phyloP scores from a whole-genome alignment of 2,797 vertebrate species.

The Sebastes cheni region DNA sequence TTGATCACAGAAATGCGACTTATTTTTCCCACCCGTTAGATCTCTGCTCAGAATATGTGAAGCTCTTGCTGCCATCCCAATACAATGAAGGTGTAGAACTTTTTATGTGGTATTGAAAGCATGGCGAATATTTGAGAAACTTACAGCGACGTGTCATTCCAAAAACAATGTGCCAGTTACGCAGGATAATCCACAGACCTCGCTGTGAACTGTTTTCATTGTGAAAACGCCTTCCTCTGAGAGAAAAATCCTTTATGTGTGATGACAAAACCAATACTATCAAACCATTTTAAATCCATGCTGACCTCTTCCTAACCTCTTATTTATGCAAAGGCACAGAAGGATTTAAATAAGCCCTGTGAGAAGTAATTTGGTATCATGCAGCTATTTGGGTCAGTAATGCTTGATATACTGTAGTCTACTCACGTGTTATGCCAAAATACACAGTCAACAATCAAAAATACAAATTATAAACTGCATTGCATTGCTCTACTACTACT shows the following conservation, averaged over 20 bases:
- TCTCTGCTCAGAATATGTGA: background rate
- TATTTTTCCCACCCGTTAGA: too few species aligned
- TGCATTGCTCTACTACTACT: background rate
- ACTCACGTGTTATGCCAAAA: background rate
- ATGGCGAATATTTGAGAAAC: background rate
- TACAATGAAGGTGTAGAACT: background rate
- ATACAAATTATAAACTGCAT: background rate
- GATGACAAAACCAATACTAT: constrained; percentile 26
- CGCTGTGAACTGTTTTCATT: background rate
- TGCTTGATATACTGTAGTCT: background rate
- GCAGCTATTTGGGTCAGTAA: constrained; percentile 36
- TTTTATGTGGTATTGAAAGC: background rate
- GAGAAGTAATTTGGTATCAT: constrained; percentile 16
- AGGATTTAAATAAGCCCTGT: constrained; percentile 46
- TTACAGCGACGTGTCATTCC: background rate
- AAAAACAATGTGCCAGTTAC: background rate
- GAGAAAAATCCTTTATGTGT: constrained; percentile 3
- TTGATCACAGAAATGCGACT: too few species aligned
- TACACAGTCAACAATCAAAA: background rate
- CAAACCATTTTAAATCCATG: constrained; percentile 37
- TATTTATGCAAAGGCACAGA: constrained; percentile 19
- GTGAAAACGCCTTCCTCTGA: constrained; percentile 3
- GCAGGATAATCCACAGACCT: background rate
- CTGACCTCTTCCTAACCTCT: constrained; percentile 19
- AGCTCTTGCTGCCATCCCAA: background rate